A percentile compares a stretch with the other conserved stretches of the same genome.
Evolutionary conservation across 2,113 vertebrate species (phyloP).

Genomic region (Colossoma macropomum): DNA sequence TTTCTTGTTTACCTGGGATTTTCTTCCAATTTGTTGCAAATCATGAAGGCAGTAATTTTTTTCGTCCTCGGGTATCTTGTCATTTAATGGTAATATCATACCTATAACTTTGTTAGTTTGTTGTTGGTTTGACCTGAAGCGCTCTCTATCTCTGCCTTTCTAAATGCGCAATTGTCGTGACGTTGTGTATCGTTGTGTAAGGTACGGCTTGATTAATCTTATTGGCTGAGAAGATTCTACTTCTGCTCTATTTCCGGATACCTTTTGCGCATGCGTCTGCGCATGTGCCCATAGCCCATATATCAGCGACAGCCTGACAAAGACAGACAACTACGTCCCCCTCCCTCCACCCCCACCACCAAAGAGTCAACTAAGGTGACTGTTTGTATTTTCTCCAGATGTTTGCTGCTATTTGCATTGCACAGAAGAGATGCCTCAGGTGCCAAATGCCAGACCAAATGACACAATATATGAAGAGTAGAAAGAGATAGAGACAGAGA

Average conservation of each 20-base stretch:
- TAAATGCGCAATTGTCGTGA: no score
- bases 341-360: background rate
- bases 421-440: slow-evolving; percentile 16
- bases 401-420: slow-evolving; percentile 20
- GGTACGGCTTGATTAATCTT: background rate
- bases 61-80: no score
- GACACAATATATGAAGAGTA: background rate
- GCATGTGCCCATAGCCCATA: background rate
- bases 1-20: no score
- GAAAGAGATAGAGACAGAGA: background rate
- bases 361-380: slow-evolving; percentile 4
- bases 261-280: background rate
- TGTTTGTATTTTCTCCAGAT: slow-evolving; percentile 35
- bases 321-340: background rate
- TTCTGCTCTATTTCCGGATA: background rate
- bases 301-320: background rate
- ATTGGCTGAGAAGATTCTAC: background rate
- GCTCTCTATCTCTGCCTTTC: no score
- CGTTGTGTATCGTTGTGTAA: background rate
- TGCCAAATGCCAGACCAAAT: slow-evolving; percentile 18
- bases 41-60: no score
- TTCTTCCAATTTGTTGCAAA: no score
- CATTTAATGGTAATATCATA: no score
- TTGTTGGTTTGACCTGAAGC: no score
- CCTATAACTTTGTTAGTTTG: no score